Percentiles rank a stretch among this genome's conserved stretches.
These are phyloP conservation scores for Sus cebifrons DNA, from an alignment of 2,797 vertebrate species.

Conservation along the genomic window DNA sequence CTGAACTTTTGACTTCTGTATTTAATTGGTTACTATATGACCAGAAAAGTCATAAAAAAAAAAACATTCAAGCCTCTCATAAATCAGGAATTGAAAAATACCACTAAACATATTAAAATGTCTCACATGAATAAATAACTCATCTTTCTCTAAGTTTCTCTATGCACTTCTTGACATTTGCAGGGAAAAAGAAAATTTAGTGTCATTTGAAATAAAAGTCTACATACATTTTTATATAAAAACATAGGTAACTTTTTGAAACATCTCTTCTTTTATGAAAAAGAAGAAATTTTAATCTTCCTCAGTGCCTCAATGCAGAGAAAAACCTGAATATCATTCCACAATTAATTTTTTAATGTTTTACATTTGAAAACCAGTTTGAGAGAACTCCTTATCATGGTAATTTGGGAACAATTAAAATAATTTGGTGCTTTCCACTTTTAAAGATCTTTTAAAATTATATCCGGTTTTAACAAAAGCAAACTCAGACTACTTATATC, in stretches of 20 bases:
- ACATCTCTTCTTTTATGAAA: neutral
- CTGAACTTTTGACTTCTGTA: slow-evolving; percentile 28
- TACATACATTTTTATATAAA: neutral
- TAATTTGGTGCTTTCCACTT: slow-evolving; percentile 31
- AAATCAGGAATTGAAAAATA: neutral
- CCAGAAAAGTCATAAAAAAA: slow-evolving; percentile 21
- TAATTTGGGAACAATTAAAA: slow-evolving; percentile 38
- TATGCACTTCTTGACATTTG: neutral
- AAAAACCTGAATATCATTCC: neutral
- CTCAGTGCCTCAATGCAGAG: neutral
- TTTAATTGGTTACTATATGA: neutral
- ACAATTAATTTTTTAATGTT: slow-evolving; percentile 13
- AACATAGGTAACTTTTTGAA: neutral
- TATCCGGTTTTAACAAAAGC: slow-evolving; percentile 22
- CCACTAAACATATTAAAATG: slow-evolving; percentile 26
- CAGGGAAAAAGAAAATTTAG: neutral
- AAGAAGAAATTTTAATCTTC: neutral
- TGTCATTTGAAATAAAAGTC: slow-evolving; percentile 42
- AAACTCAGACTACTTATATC: neutral
- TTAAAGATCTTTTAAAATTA: slow-evolving; percentile 7
- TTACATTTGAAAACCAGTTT: slow-evolving; percentile 54
- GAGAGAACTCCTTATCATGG: neutral
- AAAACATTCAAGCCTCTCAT: neutral
- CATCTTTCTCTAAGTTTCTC: slow-evolving; percentile 3
- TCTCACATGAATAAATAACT: neutral